A percentile compares a stretch with the other conserved stretches of the same genome.
These are phyloP conservation scores for Ips typographus DNA, from an alignment of 1,140 invertebrate genomes.

Conservation along the genomic window DNA sequence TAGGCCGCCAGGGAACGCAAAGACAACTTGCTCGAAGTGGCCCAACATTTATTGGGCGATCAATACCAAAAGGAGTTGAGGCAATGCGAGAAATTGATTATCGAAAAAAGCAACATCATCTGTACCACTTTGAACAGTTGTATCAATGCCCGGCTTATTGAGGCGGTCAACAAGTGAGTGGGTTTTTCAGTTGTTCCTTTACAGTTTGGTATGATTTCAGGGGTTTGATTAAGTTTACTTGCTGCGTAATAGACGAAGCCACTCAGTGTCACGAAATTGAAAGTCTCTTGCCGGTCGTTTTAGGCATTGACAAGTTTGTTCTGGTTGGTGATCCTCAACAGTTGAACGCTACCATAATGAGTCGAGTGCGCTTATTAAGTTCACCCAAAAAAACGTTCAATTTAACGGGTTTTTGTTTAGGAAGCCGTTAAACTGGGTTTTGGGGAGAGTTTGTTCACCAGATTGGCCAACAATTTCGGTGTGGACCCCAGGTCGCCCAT, in stretches of 20 bases:
- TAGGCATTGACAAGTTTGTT: constrained; percentile 71
- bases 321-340: constrained; percentile 89
- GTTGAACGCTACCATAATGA: constrained; percentile 78
- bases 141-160: constrained; percentile 30
- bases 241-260: constrained; percentile 91
- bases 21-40: constrained; percentile 21
- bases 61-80: constrained; percentile 31
- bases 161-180: constrained; percentile 18
- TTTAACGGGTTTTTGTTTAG: constrained; percentile 47
- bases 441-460: constrained; percentile 66
- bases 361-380: constrained; percentile 52
- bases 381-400: background rate
- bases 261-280: constrained; percentile 84
- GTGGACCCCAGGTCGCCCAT: constrained; percentile 50
- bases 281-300: constrained; percentile 74
- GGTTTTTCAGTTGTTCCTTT: background rate
- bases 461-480: constrained; percentile 57
- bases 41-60: constrained; percentile 32
- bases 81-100: constrained; percentile 33
- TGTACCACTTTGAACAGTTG: constrained; percentile 52
- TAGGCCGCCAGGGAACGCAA: constrained; percentile 13
- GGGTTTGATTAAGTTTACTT: constrained; percentile 63
- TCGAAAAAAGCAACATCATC: constrained; percentile 49
- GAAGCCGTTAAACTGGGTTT: constrained; percentile 61
- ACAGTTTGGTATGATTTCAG: constrained; percentile 45